Evolutionary conservation across 2,113 vertebrate species (phyloP).

Genomic region (Cranoglanis bouderius): DNA sequence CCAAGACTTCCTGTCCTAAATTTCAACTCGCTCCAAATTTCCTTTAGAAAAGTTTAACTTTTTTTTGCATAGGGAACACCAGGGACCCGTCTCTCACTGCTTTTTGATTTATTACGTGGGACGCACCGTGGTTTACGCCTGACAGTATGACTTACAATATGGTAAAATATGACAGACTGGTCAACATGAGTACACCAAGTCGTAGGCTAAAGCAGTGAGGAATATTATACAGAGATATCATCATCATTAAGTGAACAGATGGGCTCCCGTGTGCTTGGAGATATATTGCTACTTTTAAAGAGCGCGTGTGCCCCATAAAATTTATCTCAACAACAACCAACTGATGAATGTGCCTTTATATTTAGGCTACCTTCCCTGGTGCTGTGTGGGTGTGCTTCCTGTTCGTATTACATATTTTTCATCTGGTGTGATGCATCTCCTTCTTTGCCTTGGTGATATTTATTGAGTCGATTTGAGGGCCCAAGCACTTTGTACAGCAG

Average conservation of each 20-base stretch:
- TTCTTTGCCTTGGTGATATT: background rate
- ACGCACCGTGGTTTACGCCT: background rate
- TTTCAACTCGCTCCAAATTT: slow-evolving; percentile 51
- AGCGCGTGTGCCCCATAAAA: background rate
- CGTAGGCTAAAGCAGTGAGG: background rate
- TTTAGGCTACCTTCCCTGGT: slow-evolving; percentile 7
- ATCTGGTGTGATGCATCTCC: background rate
- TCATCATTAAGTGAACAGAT: slow-evolving; percentile 17
- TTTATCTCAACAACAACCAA: slow-evolving; percentile 2
- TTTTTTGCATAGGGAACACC: slow-evolving; percentile 14
- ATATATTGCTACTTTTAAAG: slow-evolving; percentile 10
- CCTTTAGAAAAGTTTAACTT: slow-evolving; percentile 39
- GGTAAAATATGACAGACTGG: background rate
- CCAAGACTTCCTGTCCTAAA: slow-evolving; percentile 52
- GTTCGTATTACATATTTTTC: background rate
- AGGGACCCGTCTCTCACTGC: background rate
- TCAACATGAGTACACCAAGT: background rate
- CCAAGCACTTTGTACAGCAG: background rate
- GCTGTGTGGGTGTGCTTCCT: background rate
- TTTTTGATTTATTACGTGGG: slow-evolving; percentile 34
- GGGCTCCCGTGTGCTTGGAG: background rate
- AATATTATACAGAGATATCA: slow-evolving; percentile 17
- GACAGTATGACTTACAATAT: background rate
- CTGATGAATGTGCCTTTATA: slow-evolving; percentile 22
- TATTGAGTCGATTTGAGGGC: background rate